Evolutionary conservation across 92 coral and sea anemone species (phyloP).

Genomic region (Montipora capitata): DNA sequence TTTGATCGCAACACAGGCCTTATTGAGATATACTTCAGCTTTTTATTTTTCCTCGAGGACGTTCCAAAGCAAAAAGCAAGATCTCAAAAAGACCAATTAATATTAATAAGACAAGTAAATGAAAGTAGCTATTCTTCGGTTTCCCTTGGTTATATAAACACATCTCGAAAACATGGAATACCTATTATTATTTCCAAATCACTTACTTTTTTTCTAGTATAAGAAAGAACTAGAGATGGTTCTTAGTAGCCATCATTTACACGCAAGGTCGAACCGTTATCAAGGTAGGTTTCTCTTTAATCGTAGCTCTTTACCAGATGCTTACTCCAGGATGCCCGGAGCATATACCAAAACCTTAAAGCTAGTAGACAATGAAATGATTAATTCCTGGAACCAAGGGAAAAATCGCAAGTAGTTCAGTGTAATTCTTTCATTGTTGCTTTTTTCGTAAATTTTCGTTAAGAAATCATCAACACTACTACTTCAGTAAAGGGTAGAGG

Average conservation of each 20-base stretch:
- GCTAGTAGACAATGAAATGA: too few species aligned
- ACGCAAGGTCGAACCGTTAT: too few species aligned
- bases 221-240: background rate
- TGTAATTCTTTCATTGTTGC: background rate
- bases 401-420: background rate
- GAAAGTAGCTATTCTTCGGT: conserved; percentile 1
- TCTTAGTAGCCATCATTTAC: background rate
- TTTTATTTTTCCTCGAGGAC: background rate
- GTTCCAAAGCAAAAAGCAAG: background rate
- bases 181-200: background rate
- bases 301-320: too few species aligned
- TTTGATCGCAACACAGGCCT: background rate
- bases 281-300: background rate
- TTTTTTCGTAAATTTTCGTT: too few species aligned
- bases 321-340: too few species aligned
- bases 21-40: background rate
- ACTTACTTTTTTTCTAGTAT: background rate
- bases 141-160: conserved; percentile 26
- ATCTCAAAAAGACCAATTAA: background rate
- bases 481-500: too few species aligned
- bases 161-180: background rate
- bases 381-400: background rate
- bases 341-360: too few species aligned
- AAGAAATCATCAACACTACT: too few species aligned
- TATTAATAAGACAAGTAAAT: background rate